Evolutionary conservation across 1,140 invertebrate species (phyloP), one percentile per base, ranked within the genome.

Genomic region (Saccostrea glomerata): DNA sequence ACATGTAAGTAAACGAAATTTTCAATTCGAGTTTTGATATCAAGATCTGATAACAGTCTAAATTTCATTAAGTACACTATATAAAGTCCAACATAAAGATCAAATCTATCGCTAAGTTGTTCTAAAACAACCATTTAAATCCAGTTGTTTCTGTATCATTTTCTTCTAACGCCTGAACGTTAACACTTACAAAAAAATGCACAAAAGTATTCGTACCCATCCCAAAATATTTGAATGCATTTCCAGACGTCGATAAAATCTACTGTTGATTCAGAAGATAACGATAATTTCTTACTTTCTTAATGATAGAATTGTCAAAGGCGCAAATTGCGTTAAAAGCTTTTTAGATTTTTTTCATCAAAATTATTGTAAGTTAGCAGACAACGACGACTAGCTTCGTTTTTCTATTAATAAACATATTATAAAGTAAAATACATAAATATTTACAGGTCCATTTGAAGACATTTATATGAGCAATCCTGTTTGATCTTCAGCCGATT

Each of bases 271-370:
- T 36, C 15, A 6, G 25, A 36, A 77, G 70, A 77, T 77, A 77
- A 30, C 70, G 30, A 77, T 36, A 77, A 36, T 77, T 77, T 77
- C 30, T 36, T 25, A 25, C 30, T 77, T 15, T 77, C 23, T 36
- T 77, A 77, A 77, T 30, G 25, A 77, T 25, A 15, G 15, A 77
- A 30, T 36, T 30, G 70, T 77, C 25, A 77, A 77, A 77, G 60
- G 25, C 25, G 25, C 25, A 77, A 77, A 77, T 77, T 77, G 30
- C 25, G 30, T 36, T 77, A 77, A 77, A 77, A 77, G 70, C 70
- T 30, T 77, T 77, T 77, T 77, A 77, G 6, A 77, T 1, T 77
- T 77, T 77, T 77, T 13, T 77, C 70, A 77, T 77, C 70, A 36
- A 30, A 77, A 77, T 77, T 15, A 30, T 77, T 11, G 30, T 77